These are phyloP conservation scores for Loripinus fragilis DNA, from an alignment of 2,888 invertebrate genomes.

Conservation along the genomic window DNA sequence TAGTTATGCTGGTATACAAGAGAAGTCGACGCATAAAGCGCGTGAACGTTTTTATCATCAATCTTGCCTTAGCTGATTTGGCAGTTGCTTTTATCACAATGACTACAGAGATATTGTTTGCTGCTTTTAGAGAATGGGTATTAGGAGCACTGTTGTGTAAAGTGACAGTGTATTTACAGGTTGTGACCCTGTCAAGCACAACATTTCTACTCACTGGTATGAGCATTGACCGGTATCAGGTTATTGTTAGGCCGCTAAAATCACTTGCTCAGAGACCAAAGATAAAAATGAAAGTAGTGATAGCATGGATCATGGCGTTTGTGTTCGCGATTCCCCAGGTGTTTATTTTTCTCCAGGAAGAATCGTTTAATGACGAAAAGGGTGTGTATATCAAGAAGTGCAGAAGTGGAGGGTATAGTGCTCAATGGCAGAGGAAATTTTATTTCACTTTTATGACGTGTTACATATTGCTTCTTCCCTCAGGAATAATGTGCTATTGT, in stretches of 20 bases:
- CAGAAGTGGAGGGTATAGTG: constrained; percentile 83
- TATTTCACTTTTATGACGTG: constrained; percentile 83
- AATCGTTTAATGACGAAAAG: constrained; percentile 69
- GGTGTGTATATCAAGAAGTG: constrained; percentile 80
- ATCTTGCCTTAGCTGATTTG: constrained; percentile 83
- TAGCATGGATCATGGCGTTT: constrained; percentile 83
- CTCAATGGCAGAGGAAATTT: constrained; percentile 83
- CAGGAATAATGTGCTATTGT: constrained; percentile 83
- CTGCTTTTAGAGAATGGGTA: constrained; percentile 84
- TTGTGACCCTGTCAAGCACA: constrained; percentile 83
- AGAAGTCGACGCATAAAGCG: constrained; percentile 76
- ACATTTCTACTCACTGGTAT: constrained; percentile 83
- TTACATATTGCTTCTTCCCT: constrained; percentile 83
- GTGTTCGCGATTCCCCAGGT: constrained; percentile 83
- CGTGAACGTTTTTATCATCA: constrained; percentile 84
- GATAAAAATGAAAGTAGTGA: constrained; percentile 79
- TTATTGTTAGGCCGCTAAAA: constrained; percentile 83
- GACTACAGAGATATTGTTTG: constrained; percentile 83
- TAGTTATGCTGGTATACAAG: constrained; percentile 79
- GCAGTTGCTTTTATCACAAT: constrained; percentile 83
- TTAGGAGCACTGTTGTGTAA: constrained; percentile 83
- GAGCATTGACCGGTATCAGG: constrained; percentile 83
- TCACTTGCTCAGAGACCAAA: constrained; percentile 76
- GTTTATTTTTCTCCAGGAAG: constrained; percentile 83
- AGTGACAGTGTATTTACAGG: constrained; percentile 83